These are phyloP conservation scores for Hemicordylus capensis DNA, from an alignment of 2,113 vertebrate genomes.

Conservation along the genomic window DNA sequence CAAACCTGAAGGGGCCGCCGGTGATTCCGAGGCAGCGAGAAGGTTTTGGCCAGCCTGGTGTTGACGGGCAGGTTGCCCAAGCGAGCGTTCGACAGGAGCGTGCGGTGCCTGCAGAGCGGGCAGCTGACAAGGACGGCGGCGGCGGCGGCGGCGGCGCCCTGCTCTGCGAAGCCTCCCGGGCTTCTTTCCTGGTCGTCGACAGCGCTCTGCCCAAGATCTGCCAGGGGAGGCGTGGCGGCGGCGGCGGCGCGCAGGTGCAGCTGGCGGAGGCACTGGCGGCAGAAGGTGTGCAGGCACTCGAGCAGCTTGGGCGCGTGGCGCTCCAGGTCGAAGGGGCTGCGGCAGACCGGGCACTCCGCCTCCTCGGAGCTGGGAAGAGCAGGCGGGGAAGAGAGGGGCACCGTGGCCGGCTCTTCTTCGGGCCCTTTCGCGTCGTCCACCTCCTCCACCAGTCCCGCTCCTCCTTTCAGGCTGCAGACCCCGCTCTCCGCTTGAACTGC, in stretches of 20 bases:
- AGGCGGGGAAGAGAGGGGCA: background rate
- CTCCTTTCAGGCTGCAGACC: too few species aligned
- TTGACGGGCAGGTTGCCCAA: constrained; percentile 88
- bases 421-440: too few species aligned
- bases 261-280: constrained; percentile 91
- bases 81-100: constrained; percentile 86
- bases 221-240: too few species aligned
- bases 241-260: constrained; percentile 76
- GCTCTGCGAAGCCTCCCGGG: constrained; percentile 38
- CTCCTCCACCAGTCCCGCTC: too few species aligned
- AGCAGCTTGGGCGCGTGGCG: constrained; percentile 90
- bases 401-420: background rate
- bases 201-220: too few species aligned
- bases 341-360: constrained; percentile 94
- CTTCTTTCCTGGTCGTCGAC: too few species aligned
- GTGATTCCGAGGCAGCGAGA: constrained; percentile 80
- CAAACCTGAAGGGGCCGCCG: constrained; percentile 74
- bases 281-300: constrained; percentile 95
- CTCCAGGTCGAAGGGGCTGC: constrained; percentile 93
- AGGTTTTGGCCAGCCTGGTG: constrained; percentile 89
- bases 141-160: constrained; percentile 77
- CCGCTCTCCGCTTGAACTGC: too few species aligned
- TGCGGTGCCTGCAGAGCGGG: constrained; percentile 90
- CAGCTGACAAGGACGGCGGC: too few species aligned
- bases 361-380: constrained; percentile 82